phyloP scores from a whole-genome alignment of 2,797 vertebrate species.

The Uromys caudimaculatus region DNA sequence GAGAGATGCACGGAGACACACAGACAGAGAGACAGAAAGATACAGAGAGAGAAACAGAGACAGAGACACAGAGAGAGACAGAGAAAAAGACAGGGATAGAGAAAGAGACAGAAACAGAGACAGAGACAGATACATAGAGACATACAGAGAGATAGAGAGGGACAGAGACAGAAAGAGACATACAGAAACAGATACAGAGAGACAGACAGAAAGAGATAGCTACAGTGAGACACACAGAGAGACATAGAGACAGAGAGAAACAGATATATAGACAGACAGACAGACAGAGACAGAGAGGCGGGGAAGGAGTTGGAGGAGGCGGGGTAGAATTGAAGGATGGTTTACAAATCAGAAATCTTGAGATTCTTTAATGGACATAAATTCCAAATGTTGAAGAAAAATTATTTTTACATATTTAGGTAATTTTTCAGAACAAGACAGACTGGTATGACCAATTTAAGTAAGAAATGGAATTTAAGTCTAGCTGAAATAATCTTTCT shows the following conservation, averaged over 20 bases:
- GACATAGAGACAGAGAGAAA: background rate
- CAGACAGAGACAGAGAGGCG: background rate
- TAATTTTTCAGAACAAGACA: background rate
- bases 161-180: no score
- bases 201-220: no score
- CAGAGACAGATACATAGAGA: no score
- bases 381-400: slow-evolving; percentile 15
- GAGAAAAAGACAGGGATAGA: no score
- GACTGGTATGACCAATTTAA: background rate
- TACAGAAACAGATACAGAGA: no score
- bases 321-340: background rate
- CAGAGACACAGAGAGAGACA: no score
- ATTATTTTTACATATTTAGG: background rate
- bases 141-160: no score
- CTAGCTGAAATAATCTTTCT: background rate
- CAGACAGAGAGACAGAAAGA: no score
- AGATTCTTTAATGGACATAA: background rate
- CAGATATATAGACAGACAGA: background rate
- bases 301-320: background rate
- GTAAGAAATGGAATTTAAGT: slow-evolving; percentile 21
- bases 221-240: no score
- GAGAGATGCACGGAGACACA: background rate
- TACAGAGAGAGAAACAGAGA: no score
- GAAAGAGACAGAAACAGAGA: no score
- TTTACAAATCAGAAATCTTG: background rate